phyloP scores from a whole-genome alignment of 1,140 invertebrate genomes.

The Pseudoatta argentina region DNA sequence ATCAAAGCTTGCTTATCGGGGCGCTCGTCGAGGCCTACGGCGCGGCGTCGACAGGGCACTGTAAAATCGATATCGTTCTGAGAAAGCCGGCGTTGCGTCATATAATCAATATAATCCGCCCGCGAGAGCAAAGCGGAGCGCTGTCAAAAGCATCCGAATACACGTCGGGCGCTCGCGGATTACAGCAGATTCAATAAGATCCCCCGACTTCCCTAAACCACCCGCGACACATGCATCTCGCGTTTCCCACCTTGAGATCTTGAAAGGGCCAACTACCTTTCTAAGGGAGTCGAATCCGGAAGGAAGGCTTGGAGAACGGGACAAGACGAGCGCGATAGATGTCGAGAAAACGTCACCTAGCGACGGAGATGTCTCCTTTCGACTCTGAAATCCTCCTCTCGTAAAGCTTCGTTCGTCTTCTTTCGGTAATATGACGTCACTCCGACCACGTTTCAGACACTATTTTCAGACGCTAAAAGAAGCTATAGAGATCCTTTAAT shows the following conservation, averaged over 20 bases:
- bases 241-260: conserved; percentile 38
- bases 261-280: conserved; percentile 54
- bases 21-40: not conserved
- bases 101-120: conserved; percentile 50
- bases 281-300: conserved; percentile 9
- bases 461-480: conserved; percentile 3
- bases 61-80: conserved; percentile 66
- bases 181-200: conserved; percentile 60
- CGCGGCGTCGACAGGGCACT: not conserved
- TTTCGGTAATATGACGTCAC: not conserved
- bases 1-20: conserved; percentile 27
- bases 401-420: not conserved
- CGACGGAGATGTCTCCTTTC: not conserved
- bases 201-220: conserved; percentile 7
- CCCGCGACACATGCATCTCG: conserved; percentile 46
- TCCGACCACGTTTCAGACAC: not conserved
- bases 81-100: conserved; percentile 41
- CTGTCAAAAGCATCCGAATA: conserved; percentile 59
- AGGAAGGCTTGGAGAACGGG: not conserved
- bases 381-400: conserved; percentile 17
- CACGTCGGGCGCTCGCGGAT: conserved; percentile 36
- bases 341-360: conserved; percentile 43
- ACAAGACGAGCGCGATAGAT: conserved; percentile 16
- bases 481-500: no score
- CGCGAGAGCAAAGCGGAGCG: conserved; percentile 13